Evolutionary conservation across 2,797 vertebrate species (phyloP), one percentile per base, ranked within the genome.

Genomic region (Australoheros facetus): DNA sequence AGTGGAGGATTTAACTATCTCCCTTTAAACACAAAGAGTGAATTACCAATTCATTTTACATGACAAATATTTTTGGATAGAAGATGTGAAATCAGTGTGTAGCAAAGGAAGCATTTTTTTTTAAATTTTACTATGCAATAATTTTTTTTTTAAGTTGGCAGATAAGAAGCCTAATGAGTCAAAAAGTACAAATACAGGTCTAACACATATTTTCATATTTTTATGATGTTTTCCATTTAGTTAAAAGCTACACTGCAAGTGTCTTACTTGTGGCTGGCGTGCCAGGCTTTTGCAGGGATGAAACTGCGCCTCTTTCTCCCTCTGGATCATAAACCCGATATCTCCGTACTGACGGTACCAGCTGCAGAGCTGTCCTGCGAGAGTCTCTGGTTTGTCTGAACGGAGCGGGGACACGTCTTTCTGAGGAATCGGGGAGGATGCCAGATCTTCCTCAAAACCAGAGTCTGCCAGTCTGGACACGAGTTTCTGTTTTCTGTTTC

Each of bases 341-440:
- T 96, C 95, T 0, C 97, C 97, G 60, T 98, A 97, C 56, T 98
- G 96, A 9, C 93, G 95, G 87, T 95, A 96, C 84, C 95, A 94
- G 42, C 90, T 95, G 64, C 90, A 87, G 59, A 79, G 79, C 78
- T 85, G 84, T 58, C 69, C 88, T 53, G 77, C 71, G 11, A 23
- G 79, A 70, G 17, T 73, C 71, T 7, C 60, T 2, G 72, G 83
- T 72, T 84, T 74, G 56, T 74, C 81, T 84, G 26, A 53, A 23
- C 64, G 55, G 26, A 71, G 77, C 2, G 64, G 48, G n/a, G 76
- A 79, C 23, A n/a, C 21, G 5, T 71, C 59, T 7, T 54, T 55
- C 70, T 70, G 71, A 53, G 39, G 80, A 72, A 21, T 66, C 10
- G 80, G 81, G 2, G 88, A 86, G 51, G 84, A 21, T 28, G 42